Evolutionary conservation across 2,113 vertebrate species (phyloP), one percentile per base, ranked within the genome.

Genomic region (Sterrhoptilus dennistouni): DNA sequence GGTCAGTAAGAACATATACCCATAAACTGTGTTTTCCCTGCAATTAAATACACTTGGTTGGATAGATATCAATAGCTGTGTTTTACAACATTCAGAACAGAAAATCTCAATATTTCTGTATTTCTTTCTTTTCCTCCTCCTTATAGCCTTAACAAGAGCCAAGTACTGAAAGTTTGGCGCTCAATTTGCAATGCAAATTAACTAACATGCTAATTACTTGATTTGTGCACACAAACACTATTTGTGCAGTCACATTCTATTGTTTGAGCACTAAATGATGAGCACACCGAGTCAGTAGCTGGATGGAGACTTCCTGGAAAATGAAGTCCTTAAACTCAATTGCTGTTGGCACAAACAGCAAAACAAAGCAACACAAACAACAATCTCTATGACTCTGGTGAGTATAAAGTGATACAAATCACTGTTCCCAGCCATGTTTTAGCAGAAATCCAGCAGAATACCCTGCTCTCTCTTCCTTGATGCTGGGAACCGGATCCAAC

Each of bases 261-360:
- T 94, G 86, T 94, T 78, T 84, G 92, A 81, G 69, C 80, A 82
- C 38, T 52, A 87, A 94, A 87, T 68, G 60, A 86, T 65, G 64
- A 42, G 31, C 88, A 61, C 95, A 90, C 77, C 2, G 14, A 93
- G 76, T 92, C 93, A 95, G 92, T 60, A 83, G 86, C 60, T 96
- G 90, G 49, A 96, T 79, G 61, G 92, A 93, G 82, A 70, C 88
- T 80, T 83, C 35, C 88, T 93, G 60, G 90, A 82, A 96, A 96
- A 93, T 65, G 40, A 93, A 95, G 86, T 78, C 80, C 88, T 94
- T 93, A 91, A 97, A 92, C 90, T 93, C 92, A 89, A 79, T 81
- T 92, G 92, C 72, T 90, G 36, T 84, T 94, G 93, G 83, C 90
- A 87, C 69, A 84, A 93, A 95, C 40, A 89, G 40, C 82, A 87